Base-by-base conservation (phyloP, 2,888 invertebrate species). In the Callinectes sapidus region DNA sequence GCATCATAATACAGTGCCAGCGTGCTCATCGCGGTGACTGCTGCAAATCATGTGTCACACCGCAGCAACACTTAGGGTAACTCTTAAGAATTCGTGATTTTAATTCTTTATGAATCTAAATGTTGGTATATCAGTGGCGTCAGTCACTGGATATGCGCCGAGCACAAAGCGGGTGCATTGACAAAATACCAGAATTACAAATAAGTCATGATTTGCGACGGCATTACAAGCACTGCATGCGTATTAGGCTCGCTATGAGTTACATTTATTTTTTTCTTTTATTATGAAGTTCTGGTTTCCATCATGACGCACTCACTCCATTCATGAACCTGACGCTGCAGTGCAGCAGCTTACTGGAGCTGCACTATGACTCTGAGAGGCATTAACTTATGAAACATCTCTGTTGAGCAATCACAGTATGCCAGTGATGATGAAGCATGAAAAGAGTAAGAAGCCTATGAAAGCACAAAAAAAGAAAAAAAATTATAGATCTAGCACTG, bases 1-100 rank as follows among this genome's bases (percentile, higher is more conserved):
- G 55, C 88, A 61, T 61, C 61, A 61, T 32, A 88, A 61, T 88
- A 16, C 61, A n/a, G 88, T 35, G 81, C 35, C 81, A 81, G 35
- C 13, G 16, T 35, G 81, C 3, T 3, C 32, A 81, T 35, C 35
- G 35, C 32, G 81, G 32, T 23, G 5, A 3, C 61, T 71, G 71
- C n/a, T 28, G 28, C 28, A 13, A 35, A 32, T 81, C 13, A 32
- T 35, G 8, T 23, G 81, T 81, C 35, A 28, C 10, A 28, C 28
- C 71, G n/a, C 71, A 10, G n/a, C 71, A 71, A 1, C 28, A 28
- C 35, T 35, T 35, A 10, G 16, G 35, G 35, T 1, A 35, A 81
- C 35, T 32, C 14, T 32, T n/a, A 2, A 71, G 23, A 71, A 1
- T 71, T 71, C 5, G 71, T 23, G n/a, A 71, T 71, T n/a, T 66